Evolutionary conservation across 2,797 vertebrate genomes (phyloP), one percentile per base, ranked within the genome.

Genomic region (Tamandua tetradactyla): DNA sequence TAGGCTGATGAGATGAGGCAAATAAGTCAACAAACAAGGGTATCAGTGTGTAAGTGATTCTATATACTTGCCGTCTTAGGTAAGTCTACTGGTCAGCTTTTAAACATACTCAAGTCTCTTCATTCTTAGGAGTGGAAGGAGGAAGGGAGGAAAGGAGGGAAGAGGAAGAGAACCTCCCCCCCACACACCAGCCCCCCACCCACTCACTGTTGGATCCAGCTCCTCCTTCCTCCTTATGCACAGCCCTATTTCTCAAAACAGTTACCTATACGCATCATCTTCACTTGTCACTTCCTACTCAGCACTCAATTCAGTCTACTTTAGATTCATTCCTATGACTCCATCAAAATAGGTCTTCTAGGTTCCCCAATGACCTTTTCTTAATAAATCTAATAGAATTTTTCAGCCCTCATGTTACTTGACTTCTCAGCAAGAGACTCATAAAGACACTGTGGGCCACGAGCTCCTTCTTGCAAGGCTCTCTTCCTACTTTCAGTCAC

Each of bases 131-230:
- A 3, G 20, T 37, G 30, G 23, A 32, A 9, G 12, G 14, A 22
- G 3, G 7, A 40, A 10, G 55, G 18, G 32, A n/a, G n/a, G 30
- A 12, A 32, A 40, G 25, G n/a, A 44, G 22, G 23, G 23, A 27
- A 10, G 8, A 55, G 20, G 35, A 61, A 74, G 20, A 82, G 30
- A 69, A 83, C 76, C 20, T 2, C 7, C 35, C 88, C 27, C 8
- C 3, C n/a, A n/a, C n/a, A n/a, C n/a, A 23, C 18, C 18, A 20
- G 22, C 6, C n/a, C 14, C 3, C 7, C 20, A 7, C 30, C 2
- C 4, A 11, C 5, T 75, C 49, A 44, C 42, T 17, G 25, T 55
- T 20, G 22, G 15, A 55, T 55, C 52, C 15, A 32, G 57, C 66
- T 30, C 18, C 32, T 80, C 52, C 17, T 9, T 59, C 79, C 64